A percentile compares a stretch with the other conserved stretches of the same genome.
Conservation (phyloP, 2,113 vertebrate genomes). For the Pseudorectes ferrugineus region DNA sequence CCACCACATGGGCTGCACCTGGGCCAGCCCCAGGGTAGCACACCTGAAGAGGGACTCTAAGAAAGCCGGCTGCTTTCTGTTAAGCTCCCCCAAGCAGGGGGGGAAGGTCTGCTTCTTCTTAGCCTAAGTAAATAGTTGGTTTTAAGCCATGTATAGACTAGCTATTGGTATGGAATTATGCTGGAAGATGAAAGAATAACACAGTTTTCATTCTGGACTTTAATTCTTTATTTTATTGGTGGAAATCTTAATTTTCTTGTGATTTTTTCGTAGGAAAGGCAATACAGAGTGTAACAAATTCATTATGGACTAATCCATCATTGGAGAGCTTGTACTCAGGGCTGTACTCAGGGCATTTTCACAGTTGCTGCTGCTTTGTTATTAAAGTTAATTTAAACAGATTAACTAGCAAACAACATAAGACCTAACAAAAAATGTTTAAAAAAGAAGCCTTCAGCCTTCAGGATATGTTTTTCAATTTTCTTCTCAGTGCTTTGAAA, state of each 20-base stretch:
- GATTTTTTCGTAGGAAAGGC: neutral
- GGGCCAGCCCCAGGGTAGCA: neutral
- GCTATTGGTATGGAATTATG: neutral
- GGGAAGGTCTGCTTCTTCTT: neutral
- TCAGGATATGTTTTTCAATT: neutral
- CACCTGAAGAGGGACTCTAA: neutral
- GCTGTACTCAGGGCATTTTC: neutral
- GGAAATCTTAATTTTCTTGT: neutral
- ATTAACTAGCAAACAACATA: neutral
- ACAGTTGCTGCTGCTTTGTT: neutral
- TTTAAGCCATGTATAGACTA: neutral
- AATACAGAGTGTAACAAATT: neutral
- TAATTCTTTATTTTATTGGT: neutral
- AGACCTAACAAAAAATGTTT: neutral
- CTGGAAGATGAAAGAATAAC: neutral
- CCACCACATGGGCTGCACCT: neutral
- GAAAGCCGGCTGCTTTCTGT: neutral
- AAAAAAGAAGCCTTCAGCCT: neutral
- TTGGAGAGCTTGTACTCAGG: neutral
- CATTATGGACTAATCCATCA: neutral
- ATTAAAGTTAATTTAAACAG: neutral
- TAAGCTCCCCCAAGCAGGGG: neutral
- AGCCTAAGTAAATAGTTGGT: fast-evolving
- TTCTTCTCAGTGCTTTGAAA: neutral
- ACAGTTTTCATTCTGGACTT: neutral